Conservation (phyloP, 2,113 vertebrate genomes). For the Bos indicus region DNA sequence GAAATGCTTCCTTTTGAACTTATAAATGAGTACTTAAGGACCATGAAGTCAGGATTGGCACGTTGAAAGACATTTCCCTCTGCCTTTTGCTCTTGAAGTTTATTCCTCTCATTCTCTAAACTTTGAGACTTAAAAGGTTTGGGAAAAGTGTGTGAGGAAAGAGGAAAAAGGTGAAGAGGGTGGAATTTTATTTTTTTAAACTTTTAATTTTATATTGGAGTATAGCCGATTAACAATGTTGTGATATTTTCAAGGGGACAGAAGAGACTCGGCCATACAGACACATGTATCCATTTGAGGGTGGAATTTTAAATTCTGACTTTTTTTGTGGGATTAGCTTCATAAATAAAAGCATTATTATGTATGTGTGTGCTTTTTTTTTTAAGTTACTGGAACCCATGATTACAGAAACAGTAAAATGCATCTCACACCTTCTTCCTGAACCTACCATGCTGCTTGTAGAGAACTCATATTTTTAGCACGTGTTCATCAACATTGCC, state of each 20-base stretch:
- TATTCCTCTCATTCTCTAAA: conserved; percentile 16
- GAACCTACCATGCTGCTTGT: not conserved
- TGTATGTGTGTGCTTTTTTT: not conserved
- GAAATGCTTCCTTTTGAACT: conserved; percentile 9
- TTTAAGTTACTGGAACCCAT: not conserved
- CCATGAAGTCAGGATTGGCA: not conserved
- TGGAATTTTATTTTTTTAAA: not conserved
- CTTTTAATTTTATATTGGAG: not conserved
- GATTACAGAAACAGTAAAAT: not conserved
- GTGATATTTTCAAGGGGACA: not conserved
- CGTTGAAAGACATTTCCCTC: not conserved
- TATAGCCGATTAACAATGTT: not conserved
- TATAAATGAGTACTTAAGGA: not conserved
- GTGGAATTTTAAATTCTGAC: not conserved
- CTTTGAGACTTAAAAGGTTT: not conserved
- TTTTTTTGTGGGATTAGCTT: not conserved
- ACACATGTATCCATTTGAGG: not conserved
- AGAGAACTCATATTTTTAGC: not conserved
- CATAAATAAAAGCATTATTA: not conserved
- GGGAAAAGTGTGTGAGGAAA: not conserved
- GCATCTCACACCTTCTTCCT: not conserved
- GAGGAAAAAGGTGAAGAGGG: not conserved
- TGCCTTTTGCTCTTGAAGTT: not conserved
- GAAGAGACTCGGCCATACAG: not conserved
- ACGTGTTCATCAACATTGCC: not conserved